These are phyloP conservation scores for Melinaea marsaeus DNA, from an alignment of 2,888 invertebrate genomes.

Conservation along the genomic window DNA sequence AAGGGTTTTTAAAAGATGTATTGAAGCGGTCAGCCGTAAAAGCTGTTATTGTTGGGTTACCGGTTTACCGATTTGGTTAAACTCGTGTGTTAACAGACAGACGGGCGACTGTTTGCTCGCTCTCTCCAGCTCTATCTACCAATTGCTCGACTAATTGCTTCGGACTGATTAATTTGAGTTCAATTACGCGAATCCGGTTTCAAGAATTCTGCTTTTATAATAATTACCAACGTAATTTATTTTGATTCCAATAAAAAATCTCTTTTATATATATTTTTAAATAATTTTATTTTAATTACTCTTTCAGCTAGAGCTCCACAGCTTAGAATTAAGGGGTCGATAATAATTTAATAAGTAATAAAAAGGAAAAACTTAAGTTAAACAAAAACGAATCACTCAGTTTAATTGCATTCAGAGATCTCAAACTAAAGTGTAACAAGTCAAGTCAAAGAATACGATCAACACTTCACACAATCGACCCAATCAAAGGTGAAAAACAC, in stretches of 20 bases:
- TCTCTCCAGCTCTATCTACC: slow-evolving; percentile 35
- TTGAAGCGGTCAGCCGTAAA: slow-evolving; percentile 66
- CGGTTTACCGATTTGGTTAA: slow-evolving; percentile 78
- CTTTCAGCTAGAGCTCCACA: no score
- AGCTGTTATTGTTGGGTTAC: slow-evolving; percentile 77
- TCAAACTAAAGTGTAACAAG: slow-evolving; percentile 36
- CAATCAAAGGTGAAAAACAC: slow-evolving; percentile 68
- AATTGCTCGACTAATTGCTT: slow-evolving; percentile 50
- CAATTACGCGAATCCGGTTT: slow-evolving; percentile 23
- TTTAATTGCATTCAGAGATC: slow-evolving; percentile 19
- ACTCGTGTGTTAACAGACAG: slow-evolving; percentile 74
- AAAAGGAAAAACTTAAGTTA: no score
- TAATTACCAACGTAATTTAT: slow-evolving; percentile 7
- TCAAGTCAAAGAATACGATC: slow-evolving; percentile 49
- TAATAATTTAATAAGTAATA: no score
- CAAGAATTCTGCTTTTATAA: slow-evolving; percentile 14
- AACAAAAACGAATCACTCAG: slow-evolving; percentile 3
- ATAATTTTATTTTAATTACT: no score
- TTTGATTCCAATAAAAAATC: no score
- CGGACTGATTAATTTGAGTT: slow-evolving; percentile 61
- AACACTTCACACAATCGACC: slow-evolving; percentile 70
- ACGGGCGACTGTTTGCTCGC: slow-evolving; percentile 58
- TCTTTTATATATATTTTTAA: no score
- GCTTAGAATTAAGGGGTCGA: no score
- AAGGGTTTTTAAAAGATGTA: slow-evolving; percentile 28